Evolutionary conservation across 2,797 vertebrate genomes (phyloP), one percentile per base, ranked within the genome.

Genomic region (Xiphophorus birchmanni): DNA sequence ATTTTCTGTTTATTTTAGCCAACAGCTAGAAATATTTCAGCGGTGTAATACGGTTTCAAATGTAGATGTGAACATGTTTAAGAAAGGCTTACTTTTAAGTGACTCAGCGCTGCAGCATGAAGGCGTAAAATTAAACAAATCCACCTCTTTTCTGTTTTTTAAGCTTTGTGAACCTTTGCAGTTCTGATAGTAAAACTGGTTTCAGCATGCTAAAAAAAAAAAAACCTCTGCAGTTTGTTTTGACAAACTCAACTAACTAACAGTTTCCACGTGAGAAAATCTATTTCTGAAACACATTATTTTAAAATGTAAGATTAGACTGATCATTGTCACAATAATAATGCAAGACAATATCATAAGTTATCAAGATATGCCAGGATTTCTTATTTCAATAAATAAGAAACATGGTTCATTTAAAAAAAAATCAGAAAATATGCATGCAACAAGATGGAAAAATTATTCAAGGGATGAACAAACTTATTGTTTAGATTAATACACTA

Each of bases 111-210:
- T 84, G 44, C 50, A 74, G 35, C 76, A 80, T 79, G 60, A 42
- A 78, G 79, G 77, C 84, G 58, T 82, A 26, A 80, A 93, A 91
- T 93, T 88, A 90, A 91, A 67, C 10, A 0, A 76, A 79, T 82
- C 35, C 75, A 78, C 29, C 12, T 80, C 11, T 75, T 71, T 1
- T 77, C 10, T 29, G 2, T 7, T 52, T 74, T 29, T 50, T 0
- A 10, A 3, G n/a, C 67, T 32, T 73, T 73, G 3, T 69, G 4
- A 18, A 40, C 11, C 21, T n/a, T 13, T 7, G n/a, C 1, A 15
- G 48, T 26, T 12, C 47, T 54, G 48, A 35, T 50, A 52, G 73
- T 74, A 23, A 23, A 52, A 74, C 50, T 23, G 29, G 35, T 3
- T 13, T 63, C 58, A 35, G 58, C 13, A 15, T 17, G 58, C 58